Conservation (phyloP, 2,113 vertebrate genomes). For the Ovis canadensis region DNA sequence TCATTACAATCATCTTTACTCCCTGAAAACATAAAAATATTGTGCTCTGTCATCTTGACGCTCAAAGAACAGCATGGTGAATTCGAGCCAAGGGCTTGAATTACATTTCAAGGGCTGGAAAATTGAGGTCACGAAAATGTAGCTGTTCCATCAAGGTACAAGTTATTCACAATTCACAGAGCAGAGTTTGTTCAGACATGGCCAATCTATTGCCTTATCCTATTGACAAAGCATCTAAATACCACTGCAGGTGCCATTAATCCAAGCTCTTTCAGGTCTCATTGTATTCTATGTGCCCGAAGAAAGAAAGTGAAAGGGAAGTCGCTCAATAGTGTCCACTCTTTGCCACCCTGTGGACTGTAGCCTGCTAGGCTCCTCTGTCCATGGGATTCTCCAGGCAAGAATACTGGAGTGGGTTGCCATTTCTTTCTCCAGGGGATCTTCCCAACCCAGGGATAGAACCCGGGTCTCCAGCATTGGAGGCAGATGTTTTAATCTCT, state of each 20-base stretch:
- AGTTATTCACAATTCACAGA: not conserved
- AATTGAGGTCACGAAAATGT: not conserved
- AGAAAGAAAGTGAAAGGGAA: no score
- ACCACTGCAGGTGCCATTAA: rapidly evolving
- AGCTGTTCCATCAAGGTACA: not conserved
- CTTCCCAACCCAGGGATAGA: no score
- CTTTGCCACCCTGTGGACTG: no score
- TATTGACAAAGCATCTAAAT: not conserved
- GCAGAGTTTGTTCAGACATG: not conserved
- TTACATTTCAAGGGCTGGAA: not conserved
- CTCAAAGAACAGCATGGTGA: not conserved
- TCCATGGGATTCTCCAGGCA: no score
- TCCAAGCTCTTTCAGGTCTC: not conserved
- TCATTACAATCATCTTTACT: not conserved
- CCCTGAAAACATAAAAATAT: not conserved
- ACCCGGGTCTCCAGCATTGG: rapidly evolving
- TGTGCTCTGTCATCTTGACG: not conserved
- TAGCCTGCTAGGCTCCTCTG: no score
- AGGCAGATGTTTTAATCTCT: no score
- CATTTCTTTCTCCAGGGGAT: no score
- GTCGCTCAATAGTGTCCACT: no score
- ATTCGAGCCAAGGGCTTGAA: not conserved
- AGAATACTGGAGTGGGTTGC: no score
- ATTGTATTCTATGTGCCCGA: no score
- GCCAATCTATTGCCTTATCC: not conserved